phyloP scores from a whole-genome alignment of 2,888 invertebrate species.

The Eucera pruinosa region DNA sequence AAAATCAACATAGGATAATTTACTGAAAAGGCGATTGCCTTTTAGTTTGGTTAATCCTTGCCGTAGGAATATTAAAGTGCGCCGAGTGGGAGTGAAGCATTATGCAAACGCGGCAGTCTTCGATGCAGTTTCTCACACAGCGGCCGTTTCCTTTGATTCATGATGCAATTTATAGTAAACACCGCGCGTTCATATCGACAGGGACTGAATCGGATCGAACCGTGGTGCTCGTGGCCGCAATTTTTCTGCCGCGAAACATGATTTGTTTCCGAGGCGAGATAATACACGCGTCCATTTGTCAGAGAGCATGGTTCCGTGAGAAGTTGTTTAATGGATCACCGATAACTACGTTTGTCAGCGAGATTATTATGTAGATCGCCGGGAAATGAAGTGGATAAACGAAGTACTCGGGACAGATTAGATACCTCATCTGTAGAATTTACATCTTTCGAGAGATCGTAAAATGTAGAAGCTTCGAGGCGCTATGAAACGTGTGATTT shows the following conservation, averaged over 20 bases:
- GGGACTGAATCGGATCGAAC: constrained; percentile 22
- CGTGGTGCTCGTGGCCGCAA: not conserved
- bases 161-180: constrained; percentile 32
- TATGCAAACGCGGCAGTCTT: constrained; percentile 35
- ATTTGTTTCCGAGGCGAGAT: constrained; percentile 31
- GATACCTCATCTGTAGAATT: not conserved
- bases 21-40: not conserved
- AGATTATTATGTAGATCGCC: not conserved
- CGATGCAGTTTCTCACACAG: constrained; percentile 41
- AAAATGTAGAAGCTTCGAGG: too few relatives aligned
- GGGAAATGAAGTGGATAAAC: not conserved
- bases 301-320: not conserved
- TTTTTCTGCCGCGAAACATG: constrained; percentile 15
- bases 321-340: not conserved
- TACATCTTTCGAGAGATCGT: too few relatives aligned
- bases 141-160: constrained; percentile 38
- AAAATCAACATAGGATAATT: constrained; percentile 24
- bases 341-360: not conserved
- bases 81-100: constrained; percentile 24
- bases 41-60: constrained; percentile 25
- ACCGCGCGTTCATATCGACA: constrained; percentile 11
- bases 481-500: too few relatives aligned
- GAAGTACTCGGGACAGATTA: too few relatives aligned
- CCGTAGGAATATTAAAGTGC: constrained; percentile 20
- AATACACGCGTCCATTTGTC: constrained; percentile 17